These are phyloP conservation scores for Leptothorax acervorum DNA, from an alignment of 2,888 invertebrate species.

Conservation along the genomic window DNA sequence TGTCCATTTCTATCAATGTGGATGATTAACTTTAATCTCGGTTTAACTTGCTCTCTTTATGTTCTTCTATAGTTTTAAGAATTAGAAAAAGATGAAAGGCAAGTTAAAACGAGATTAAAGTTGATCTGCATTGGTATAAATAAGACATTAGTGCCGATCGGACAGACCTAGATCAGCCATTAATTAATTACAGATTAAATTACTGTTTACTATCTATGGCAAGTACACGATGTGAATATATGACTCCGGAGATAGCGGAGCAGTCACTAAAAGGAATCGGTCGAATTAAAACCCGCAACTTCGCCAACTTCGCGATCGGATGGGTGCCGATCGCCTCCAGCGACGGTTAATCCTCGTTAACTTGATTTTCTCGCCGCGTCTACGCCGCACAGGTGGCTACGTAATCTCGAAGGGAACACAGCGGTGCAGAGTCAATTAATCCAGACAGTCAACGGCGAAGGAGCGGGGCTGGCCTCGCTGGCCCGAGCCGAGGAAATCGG, in stretches of 20 bases:
- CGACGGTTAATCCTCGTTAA: background rate
- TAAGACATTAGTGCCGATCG: no score
- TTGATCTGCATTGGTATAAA: no score
- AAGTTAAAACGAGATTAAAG: no score
- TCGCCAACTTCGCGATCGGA: no score
- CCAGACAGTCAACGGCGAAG: background rate
- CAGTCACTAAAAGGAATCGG: background rate
- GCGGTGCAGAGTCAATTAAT: conserved; percentile 15
- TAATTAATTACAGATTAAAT: background rate
- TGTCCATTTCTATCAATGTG: no score
- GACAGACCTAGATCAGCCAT: background rate
- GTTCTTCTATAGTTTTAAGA: no score
- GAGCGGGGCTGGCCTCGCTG: background rate
- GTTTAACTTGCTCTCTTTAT: no score
- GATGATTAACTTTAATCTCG: no score
- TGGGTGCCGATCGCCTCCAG: no score
- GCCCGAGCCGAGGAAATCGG: conserved; percentile 17
- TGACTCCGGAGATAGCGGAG: background rate
- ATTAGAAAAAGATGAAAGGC: no score
- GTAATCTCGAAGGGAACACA: conserved; percentile 3
- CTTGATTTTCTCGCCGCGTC: background rate
- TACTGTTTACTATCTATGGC: background rate
- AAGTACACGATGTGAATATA: background rate
- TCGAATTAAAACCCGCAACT: no score
- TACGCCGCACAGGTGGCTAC: background rate